Evolutionary conservation across 2,113 vertebrate species (phyloP), one percentile per base, ranked within the genome.

Genomic region (Coptodon rendalli): DNA sequence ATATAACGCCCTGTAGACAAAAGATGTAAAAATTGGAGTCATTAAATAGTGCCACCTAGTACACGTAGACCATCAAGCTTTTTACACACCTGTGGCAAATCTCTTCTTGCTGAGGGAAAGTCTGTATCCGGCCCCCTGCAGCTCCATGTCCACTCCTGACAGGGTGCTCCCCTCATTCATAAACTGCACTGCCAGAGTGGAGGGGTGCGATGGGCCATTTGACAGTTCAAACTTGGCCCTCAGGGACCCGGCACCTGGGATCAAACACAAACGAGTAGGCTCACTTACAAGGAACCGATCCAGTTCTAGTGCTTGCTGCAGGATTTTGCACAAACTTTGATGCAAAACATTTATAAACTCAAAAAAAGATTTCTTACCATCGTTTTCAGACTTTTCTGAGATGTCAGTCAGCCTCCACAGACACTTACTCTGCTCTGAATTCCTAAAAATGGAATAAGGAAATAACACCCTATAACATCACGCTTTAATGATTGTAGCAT

Each of bases 221-320:
- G 97, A 97, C 90, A 99, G 96, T 4, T 99, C 98, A 96, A 99
- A 99, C 95, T 99, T 99, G 88, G 99, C 98, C 94, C 98, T 97
- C 86, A 99, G 96, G 73, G 98, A 97, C 71, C 98, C 98, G 63
- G 98, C 96, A 85, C 99, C 99, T 99, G 87, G 2, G 56, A 80
- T 88, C 71, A 36, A 31, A 95, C 78, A 85, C 36, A 89, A 54
- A 88, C 6, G 86, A 27, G 68, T 11, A 45, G 40, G 71, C 3
- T 88, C 17, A 61, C 16, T 38, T n/a, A 2, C 11, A 50, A 40
- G 22, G 6, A 45, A 59, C 16, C 3, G 48, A 54, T 27, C 8
- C 56, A 16, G 16, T 11, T 80, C 43, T 63, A 9, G 5, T 48
- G 10, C 17, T 66, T 2, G 9, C 3, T 10, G n/a, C 3, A 10